A percentile compares a stretch with the other conserved stretches of the same genome.
Conservation (phyloP, 2,888 invertebrate genomes). For the Cybosia mesomella region DNA sequence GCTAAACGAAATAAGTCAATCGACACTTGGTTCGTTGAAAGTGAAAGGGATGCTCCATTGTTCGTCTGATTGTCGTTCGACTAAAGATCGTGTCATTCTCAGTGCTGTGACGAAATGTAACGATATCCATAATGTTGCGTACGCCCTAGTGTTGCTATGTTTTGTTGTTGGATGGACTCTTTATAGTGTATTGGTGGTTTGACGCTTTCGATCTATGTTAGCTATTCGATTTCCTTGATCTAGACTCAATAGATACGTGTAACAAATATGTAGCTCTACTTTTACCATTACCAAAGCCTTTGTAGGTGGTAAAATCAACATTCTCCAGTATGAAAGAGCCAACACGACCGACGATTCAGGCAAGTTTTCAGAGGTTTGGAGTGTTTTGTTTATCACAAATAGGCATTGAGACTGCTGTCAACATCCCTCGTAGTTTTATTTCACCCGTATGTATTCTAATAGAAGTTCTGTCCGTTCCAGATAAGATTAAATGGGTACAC, state of each 20-base stretch:
- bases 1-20: slow-evolving; percentile 69
- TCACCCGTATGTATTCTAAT: too few relatives aligned
- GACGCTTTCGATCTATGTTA: background rate
- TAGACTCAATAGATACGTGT: background rate
- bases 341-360: too few relatives aligned
- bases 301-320: background rate
- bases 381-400: too few relatives aligned
- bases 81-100: slow-evolving; percentile 84
- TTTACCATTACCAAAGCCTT: background rate
- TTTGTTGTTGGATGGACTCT: slow-evolving; percentile 8
- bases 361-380: too few relatives aligned
- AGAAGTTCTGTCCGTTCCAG: background rate
- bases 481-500: background rate
- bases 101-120: slow-evolving; percentile 74
- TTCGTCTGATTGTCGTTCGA: slow-evolving; percentile 69
- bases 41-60: slow-evolving; percentile 82
- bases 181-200: slow-evolving; percentile 9
- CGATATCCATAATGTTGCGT: slow-evolving; percentile 60
- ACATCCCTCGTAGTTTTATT: background rate
- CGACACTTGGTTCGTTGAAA: slow-evolving; percentile 71
- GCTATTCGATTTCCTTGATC: background rate
- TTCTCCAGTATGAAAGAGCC: too few relatives aligned
- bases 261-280: background rate
- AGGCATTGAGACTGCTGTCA: too few relatives aligned
- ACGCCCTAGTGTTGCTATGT: slow-evolving; percentile 51